These are phyloP conservation scores for Dicyrtomina minuta DNA, from an alignment of 2,888 invertebrate species.

Conservation along the genomic window DNA sequence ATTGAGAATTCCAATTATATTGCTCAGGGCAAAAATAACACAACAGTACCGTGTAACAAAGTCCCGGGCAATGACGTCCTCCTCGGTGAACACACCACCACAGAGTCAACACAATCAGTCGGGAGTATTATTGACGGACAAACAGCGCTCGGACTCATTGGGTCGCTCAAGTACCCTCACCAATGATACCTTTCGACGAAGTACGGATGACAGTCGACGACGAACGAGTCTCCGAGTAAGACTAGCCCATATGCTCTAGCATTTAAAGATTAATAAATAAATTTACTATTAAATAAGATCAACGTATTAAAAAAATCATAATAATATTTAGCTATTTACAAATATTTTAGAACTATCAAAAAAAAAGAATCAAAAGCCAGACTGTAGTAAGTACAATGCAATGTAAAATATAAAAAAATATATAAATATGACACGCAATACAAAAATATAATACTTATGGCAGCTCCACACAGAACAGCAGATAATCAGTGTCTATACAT, in stretches of 20 bases:
- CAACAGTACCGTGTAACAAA: slow-evolving; percentile 53
- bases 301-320: not conserved
- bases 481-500: not conserved
- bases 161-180: slow-evolving; percentile 43
- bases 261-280: too few species aligned
- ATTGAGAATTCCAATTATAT: too few species aligned
- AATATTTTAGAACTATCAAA: too few species aligned
- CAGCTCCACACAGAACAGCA: not conserved
- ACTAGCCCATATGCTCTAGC: slow-evolving; percentile 48
- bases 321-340: too few species aligned
- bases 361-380: too few species aligned
- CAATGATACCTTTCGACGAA: slow-evolving; percentile 49
- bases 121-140: slow-evolving; percentile 38
- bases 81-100: not conserved
- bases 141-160: slow-evolving; percentile 51
- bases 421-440: too few species aligned
- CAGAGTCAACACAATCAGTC: not conserved
- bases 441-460: too few species aligned
- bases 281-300: slow-evolving; percentile 12
- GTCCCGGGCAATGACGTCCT: slow-evolving; percentile 40
- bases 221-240: slow-evolving; percentile 65
- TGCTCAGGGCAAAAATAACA: slow-evolving; percentile 52
- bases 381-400: too few species aligned
- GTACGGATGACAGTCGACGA: slow-evolving; percentile 55
- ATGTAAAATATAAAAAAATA: not conserved